Evolutionary conservation across 2,888 invertebrate genomes (phyloP), one percentile per base, ranked within the genome.

Genomic region (Sarcophaga rosellei): DNA sequence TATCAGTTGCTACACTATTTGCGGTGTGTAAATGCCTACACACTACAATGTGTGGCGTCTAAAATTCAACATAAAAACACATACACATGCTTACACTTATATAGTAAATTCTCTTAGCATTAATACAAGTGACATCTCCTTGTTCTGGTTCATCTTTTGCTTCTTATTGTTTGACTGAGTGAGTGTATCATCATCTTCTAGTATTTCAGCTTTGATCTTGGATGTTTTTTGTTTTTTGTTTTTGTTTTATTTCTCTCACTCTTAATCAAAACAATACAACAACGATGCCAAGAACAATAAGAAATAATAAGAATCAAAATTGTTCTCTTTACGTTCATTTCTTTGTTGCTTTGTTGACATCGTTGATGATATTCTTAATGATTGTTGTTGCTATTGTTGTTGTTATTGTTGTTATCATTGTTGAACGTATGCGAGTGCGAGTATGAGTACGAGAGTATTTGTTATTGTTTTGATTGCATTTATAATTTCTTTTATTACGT

Each of bases 191-290:
- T 45, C 53, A 63, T 47, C 74, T 63, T 25, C n/a, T 23, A 47
- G 69, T 44, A 61, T 69, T 70, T 70, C 69, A 70, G 35, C 78
- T 84, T 69, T 84, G 84, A 79, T 79, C 74, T 84, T 69, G 44
- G 44, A 62, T 57, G 57, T 68, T 47, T 35, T 23, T 77, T 77
- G 1, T 12, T 11, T 21, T 12, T 63, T 63, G 10, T 10, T 47
- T 35, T 57, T 45, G 25, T 44, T 17, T 15, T 23, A 3, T 57
- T 57, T 70, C 11, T 59, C 25, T 59, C 20, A n/a, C n/a, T 72
- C 68, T 77, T 77, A 72, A 53, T 44, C 61, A 61, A 77, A 74
- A 75, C 25, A 70, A 15, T 23, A 25, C 53, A 53, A 53, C 12
- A 53, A 17, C 53, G 17, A 53, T 53, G 35, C 1, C 35, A 35